These are phyloP conservation scores for Heliothis subflexa DNA, from an alignment of 1,140 invertebrate genomes.

Conservation along the genomic window DNA sequence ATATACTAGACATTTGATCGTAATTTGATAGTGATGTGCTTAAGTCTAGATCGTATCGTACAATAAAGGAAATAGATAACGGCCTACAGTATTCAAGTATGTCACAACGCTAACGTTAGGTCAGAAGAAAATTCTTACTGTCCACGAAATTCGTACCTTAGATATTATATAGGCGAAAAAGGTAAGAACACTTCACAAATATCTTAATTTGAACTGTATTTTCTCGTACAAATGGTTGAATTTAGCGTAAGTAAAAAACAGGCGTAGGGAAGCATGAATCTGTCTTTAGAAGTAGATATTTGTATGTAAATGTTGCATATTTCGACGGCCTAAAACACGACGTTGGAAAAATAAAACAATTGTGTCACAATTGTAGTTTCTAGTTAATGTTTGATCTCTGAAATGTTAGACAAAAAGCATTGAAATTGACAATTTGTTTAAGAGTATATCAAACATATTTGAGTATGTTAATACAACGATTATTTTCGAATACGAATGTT, in stretches of 20 bases:
- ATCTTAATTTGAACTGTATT: too few species aligned
- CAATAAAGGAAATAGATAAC: too few species aligned
- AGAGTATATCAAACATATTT: background rate
- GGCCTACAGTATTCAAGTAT: background rate
- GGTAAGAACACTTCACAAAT: background rate
- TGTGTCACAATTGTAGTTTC: background rate
- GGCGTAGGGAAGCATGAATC: slow-evolving; percentile 5
- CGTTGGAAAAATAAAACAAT: background rate
- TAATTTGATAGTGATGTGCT: too few species aligned
- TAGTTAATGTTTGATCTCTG: slow-evolving; percentile 22
- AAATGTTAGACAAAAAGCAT: background rate
- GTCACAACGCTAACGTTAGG: background rate
- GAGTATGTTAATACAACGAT: slow-evolving; percentile 1
- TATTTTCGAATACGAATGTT: slow-evolving; percentile 8
- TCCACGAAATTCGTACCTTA: too few species aligned
- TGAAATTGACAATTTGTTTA: slow-evolving; percentile 1
- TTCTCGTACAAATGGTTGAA: background rate
- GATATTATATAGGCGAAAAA: too few species aligned
- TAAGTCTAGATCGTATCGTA: too few species aligned
- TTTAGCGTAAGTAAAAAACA: background rate
- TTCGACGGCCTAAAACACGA: background rate
- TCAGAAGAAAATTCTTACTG: too few species aligned
- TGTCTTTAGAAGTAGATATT: background rate
- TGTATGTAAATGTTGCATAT: background rate
- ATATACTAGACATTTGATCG: too few species aligned